A percentile compares a stretch with the other conserved stretches of the same genome.
phyloP scores from a whole-genome alignment of 1,140 invertebrate species.

The Stegodyphus dumicola region DNA sequence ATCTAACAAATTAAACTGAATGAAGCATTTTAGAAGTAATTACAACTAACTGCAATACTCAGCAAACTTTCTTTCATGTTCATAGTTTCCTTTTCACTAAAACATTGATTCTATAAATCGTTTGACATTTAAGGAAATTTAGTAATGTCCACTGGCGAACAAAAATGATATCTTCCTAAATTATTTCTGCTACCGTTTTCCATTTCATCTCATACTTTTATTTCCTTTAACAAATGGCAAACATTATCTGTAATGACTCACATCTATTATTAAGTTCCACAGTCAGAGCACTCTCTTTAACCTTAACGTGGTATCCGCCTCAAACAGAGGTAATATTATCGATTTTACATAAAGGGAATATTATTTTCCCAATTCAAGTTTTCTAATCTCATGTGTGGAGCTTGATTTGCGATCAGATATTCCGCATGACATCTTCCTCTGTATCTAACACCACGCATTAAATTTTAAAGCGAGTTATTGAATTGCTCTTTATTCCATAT shows the following conservation, averaged over 20 bases:
- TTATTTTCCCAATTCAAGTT: conserved; percentile 22
- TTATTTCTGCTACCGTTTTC: not conserved
- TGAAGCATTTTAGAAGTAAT: too few species aligned
- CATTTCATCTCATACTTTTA: not conserved
- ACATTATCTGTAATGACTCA: not conserved
- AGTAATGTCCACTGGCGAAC: not conserved
- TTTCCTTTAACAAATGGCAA: conserved; percentile 7
- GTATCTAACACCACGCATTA: too few species aligned
- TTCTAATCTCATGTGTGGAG: conserved; percentile 1
- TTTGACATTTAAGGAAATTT: not conserved
- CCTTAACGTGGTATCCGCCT: not conserved
- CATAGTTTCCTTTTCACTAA: not conserved
- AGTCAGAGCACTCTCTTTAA: not conserved
- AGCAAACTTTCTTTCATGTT: not conserved
- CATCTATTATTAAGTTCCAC: not conserved
- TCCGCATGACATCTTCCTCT: not conserved
- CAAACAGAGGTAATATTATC: not conserved
- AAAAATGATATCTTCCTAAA: not conserved
- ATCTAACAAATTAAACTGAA: too few species aligned
- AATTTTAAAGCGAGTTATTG: too few species aligned
- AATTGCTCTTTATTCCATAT: too few species aligned
- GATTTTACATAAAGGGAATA: conserved; percentile 32
- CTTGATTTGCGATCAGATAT: not conserved
- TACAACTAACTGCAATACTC: too few species aligned
- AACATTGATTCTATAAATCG: not conserved